A percentile compares a stretch with the other conserved stretches of the same genome.
phyloP scores from a whole-genome alignment of 2,888 invertebrate species.

The Meganola albula region DNA sequence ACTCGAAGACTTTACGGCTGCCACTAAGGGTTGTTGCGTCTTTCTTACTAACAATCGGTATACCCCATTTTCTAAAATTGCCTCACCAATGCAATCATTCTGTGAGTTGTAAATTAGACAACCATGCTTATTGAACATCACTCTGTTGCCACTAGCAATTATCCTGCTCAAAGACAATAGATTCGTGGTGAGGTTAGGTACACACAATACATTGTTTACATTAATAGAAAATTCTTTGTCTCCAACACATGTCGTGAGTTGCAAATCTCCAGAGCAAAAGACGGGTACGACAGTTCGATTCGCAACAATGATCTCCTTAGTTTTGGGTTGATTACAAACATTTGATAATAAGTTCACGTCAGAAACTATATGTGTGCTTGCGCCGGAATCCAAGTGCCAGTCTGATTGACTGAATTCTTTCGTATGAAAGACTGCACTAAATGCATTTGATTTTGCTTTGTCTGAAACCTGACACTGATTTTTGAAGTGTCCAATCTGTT shows the following conservation, averaged over 20 bases:
- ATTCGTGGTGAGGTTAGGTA: background rate
- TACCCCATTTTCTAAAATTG: background rate
- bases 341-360: no score
- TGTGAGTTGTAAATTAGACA: background rate
- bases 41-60: constrained; percentile 6
- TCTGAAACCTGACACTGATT: no score
- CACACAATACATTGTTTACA: background rate
- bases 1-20: background rate
- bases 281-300: background rate
- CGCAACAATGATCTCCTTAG: background rate
- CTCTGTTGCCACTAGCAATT: background rate
- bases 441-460: no score
- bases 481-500: constrained; percentile 23
- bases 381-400: constrained; percentile 27
- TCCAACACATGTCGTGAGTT: background rate
- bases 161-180: background rate
- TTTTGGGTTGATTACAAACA: no score
- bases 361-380: no score
- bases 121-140: background rate
- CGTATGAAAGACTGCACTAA: constrained; percentile 25
- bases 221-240: background rate
- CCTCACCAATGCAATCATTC: constrained; percentile 1
- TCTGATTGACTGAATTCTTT: constrained; percentile 23
- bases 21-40: constrained; percentile 1
- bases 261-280: background rate